Base-by-base conservation (phyloP, 2,888 invertebrate species). In the Acrocyrtus sp. region DNA sequence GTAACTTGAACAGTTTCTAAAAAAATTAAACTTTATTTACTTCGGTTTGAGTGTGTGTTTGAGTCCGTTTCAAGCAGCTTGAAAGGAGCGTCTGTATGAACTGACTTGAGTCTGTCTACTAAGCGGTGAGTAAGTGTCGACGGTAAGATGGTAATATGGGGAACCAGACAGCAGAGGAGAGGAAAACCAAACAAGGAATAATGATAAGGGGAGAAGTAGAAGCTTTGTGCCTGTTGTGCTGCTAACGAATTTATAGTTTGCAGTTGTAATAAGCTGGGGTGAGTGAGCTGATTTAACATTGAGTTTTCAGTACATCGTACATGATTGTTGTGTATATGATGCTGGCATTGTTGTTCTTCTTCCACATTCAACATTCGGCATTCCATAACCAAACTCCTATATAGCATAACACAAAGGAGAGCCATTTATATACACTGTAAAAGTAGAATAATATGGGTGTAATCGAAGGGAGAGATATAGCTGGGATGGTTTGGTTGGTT, bases 41-140 rank as follows among this genome's bases (percentile, higher is more conserved):
- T n/a, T n/a, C n/a, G n/a, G n/a, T n/a, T n/a, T n/a, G 60, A 60
- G 17, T 47, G 57, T 22, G 17, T 4, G 17, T 3, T 26, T 54
- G 29, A 48, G 68, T 68, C 60, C 50, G 68, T 69, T 69, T 54
- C 61, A 53, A 69, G 22, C 69, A 69, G 56, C 54, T 56, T 61
- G 61, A 62, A 69, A 61, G 61, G 61, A 69, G 69, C 69, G 69
- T 69, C 69, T 69, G 61, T n/a, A n/a, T n/a, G n/a, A n/a, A n/a
- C n/a, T 61, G 48, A 17, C 53, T 29, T 53, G 5, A 50, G 21
- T 21, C 15, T 19, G 51, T 12, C 29, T 29, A 34, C 17, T 34
- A 17, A 29, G 53, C 6, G 27, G 27, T 19, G 19, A n/a, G n/a
- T n/a, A n/a, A n/a, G n/a, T n/a, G n/a, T n/a, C n/a, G n/a, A n/a